phyloP scores from a whole-genome alignment of 2,797 vertebrate genomes.

The Cryptoblepharus egeriae region DNA sequence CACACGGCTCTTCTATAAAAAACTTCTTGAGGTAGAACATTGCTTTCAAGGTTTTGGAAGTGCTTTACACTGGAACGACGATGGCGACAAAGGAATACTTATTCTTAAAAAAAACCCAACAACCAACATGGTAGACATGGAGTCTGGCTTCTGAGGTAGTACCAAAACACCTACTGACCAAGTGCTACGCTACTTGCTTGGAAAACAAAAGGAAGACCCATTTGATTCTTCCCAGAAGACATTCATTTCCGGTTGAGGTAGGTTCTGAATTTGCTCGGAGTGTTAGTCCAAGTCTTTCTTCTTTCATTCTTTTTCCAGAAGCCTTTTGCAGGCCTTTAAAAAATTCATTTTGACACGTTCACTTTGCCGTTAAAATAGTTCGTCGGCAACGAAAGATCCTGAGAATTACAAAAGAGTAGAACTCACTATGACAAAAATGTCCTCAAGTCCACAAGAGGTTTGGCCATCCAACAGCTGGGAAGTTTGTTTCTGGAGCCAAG shows the following conservation, averaged over 20 bases:
- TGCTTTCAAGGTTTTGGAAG: constrained; percentile 94
- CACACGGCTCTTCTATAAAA: constrained; percentile 63
- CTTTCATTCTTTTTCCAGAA: constrained; percentile 62
- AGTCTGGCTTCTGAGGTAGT: constrained; percentile 79
- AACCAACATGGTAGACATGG: constrained; percentile 53
- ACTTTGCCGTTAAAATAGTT: constrained; percentile 21
- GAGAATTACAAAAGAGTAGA: constrained; percentile 80
- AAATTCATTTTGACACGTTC: constrained; percentile 13
- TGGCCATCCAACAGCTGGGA: constrained; percentile 43
- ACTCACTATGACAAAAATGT: constrained; percentile 60
- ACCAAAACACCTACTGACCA: constrained; percentile 76
- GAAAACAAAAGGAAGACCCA: constrained; percentile 82
- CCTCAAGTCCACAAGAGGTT: constrained; percentile 46
- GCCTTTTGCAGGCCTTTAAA: constrained; percentile 68
- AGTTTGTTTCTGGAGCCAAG: constrained; percentile 62
- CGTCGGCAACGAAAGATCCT: constrained; percentile 80
- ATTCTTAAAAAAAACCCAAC: constrained; percentile 31
- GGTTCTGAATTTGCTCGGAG: constrained; percentile 85
- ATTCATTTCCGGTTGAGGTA: constrained; percentile 99
- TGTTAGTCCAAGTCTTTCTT: constrained; percentile 76
- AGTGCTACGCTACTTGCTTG: constrained; percentile 78
- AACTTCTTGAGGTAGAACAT: constrained; percentile 95
- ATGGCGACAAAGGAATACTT: constrained; percentile 70
- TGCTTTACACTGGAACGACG: constrained; percentile 86
- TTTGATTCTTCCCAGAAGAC: constrained; percentile 87